These are phyloP conservation scores for Lumbricus terrestris DNA, from an alignment of 2,888 invertebrate genomes.

Conservation along the genomic window DNA sequence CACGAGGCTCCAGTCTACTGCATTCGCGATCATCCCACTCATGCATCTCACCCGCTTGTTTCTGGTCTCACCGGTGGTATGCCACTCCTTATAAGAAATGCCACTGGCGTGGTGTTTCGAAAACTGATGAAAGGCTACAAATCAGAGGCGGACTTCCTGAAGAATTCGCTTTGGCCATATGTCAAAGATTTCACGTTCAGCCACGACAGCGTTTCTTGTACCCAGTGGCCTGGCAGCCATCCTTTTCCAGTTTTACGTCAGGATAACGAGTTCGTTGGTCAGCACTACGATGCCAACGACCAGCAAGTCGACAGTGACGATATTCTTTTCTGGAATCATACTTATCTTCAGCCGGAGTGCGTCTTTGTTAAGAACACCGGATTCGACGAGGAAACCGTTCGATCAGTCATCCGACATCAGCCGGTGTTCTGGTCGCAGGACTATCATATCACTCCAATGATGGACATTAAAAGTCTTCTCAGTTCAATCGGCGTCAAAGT, in stretches of 20 bases:
- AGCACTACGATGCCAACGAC: constrained; percentile 40
- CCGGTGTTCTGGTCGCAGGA: constrained; percentile 42
- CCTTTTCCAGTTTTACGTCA: constrained; percentile 38
- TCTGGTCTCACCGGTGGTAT: constrained; percentile 38
- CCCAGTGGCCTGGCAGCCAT: constrained; percentile 28
- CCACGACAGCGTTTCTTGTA: constrained; percentile 42
- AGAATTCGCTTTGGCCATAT: constrained; percentile 35
- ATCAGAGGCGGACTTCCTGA: constrained; percentile 31
- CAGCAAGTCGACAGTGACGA: constrained; percentile 30
- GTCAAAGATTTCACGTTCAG: constrained; percentile 33
- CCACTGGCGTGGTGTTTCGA: neutral
- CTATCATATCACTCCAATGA: constrained; percentile 41
- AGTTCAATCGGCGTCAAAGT: constrained; percentile 40
- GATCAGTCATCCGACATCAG: constrained; percentile 32
- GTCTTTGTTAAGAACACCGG: constrained; percentile 40
- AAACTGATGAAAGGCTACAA: constrained; percentile 26
- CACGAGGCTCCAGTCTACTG: constrained; percentile 35
- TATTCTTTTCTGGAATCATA: constrained; percentile 27
- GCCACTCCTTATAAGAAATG: constrained; percentile 23
- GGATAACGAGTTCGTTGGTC: constrained; percentile 39
- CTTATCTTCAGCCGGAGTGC: constrained; percentile 35
- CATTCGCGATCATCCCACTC: constrained; percentile 40
- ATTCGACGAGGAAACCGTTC: constrained; percentile 35
- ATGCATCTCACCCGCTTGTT: constrained; percentile 28
- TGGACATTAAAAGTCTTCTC: constrained; percentile 40